Conservation (phyloP, 2,113 vertebrate species). For the Rousettus leschenaultii region DNA sequence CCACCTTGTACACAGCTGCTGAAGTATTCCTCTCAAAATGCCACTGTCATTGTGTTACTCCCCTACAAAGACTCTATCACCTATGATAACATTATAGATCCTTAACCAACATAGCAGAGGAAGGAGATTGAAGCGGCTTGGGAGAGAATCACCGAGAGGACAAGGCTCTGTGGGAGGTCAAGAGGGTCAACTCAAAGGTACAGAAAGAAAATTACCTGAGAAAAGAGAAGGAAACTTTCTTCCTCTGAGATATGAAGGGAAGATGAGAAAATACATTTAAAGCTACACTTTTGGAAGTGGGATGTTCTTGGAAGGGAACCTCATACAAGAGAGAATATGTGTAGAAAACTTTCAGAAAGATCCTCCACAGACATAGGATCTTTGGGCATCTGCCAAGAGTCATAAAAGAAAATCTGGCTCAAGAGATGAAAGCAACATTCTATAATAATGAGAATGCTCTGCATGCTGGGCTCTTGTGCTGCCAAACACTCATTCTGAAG, state of each 20-base stretch:
- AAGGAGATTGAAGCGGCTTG: not conserved
- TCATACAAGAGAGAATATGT: not conserved
- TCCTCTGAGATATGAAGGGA: not conserved
- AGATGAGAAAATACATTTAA: not conserved
- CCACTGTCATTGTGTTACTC: not conserved
- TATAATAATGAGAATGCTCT: not conserved
- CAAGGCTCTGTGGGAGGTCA: not conserved
- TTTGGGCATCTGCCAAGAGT: constrained; percentile 27
- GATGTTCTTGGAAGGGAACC: not conserved
- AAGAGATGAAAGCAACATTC: constrained; percentile 17
- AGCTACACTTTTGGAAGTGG: not conserved
- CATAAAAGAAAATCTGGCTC: constrained; percentile 33
- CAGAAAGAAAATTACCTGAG: not conserved
- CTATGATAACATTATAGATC: not conserved
- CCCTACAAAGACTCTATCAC: not conserved
- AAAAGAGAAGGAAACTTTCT: not conserved
- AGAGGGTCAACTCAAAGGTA: not conserved
- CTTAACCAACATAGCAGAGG: not conserved
- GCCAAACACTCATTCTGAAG: not conserved
- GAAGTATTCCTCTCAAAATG: not conserved
- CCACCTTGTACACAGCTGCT: not conserved
- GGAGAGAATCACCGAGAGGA: not conserved
- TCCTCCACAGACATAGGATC: not conserved
- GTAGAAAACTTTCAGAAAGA: not conserved
- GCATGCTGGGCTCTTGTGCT: not conserved